phyloP scores from a whole-genome alignment of 2,888 invertebrate species.

The Polymixis flavicincta region DNA sequence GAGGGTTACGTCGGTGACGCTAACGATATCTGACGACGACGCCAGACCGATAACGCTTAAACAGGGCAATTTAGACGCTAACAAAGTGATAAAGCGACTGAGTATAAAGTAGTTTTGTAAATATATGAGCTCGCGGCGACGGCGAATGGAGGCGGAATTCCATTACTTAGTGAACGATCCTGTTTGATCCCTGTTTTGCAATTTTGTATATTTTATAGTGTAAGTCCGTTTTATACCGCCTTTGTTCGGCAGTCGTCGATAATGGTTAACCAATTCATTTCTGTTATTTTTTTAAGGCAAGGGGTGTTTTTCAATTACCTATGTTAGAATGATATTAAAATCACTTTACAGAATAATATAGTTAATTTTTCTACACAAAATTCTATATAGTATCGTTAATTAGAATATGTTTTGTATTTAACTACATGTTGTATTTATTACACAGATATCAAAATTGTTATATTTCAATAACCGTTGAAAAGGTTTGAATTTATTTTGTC shows the following conservation, averaged over 20 bases:
- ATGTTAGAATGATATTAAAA: constrained; percentile 18
- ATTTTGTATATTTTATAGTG: constrained; percentile 74
- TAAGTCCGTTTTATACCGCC: constrained; percentile 60
- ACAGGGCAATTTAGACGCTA: constrained; percentile 86
- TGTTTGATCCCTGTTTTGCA: constrained; percentile 75
- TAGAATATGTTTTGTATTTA: not conserved
- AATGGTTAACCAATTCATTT: constrained; percentile 58
- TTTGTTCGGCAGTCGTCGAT: constrained; percentile 59
- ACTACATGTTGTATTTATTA: not conserved
- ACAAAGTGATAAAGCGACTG: constrained; percentile 90
- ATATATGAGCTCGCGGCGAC: constrained; percentile 69
- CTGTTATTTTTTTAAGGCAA: constrained; percentile 54
- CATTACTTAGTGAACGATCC: constrained; percentile 63
- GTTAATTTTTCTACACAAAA: constrained; percentile 28
- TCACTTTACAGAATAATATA: constrained; percentile 5
- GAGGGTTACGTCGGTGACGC: constrained; percentile 97
- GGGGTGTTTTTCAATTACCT: constrained; percentile 35
- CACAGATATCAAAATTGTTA: not conserved
- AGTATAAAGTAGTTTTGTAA: constrained; percentile 86
- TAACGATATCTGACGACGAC: constrained; percentile 93
- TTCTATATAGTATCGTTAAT: not conserved
- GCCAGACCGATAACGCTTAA: constrained; percentile 85
- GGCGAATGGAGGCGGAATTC: constrained; percentile 65
- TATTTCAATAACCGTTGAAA: not conserved
- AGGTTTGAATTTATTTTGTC: not conserved